Base-by-base conservation (phyloP, 2,113 vertebrate species). In the Menidia beryllina region DNA sequence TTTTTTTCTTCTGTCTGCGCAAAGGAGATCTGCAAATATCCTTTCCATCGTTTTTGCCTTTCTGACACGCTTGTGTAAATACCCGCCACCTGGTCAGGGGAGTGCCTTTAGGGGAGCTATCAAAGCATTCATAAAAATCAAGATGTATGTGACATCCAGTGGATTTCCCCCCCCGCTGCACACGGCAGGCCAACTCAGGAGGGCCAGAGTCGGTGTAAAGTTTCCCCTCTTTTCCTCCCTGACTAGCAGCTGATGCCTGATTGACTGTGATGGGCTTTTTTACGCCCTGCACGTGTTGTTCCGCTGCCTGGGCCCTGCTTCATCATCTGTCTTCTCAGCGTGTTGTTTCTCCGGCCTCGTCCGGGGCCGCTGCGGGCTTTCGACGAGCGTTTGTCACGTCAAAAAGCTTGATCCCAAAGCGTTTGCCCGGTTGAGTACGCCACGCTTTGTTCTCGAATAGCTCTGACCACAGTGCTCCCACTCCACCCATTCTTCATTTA, bases 81-180 rank as follows among this genome's bases (percentile, higher is more conserved):
- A 91, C 72, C 75, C 68, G 92, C 87, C 91, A 93, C 92, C 90
- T 94, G 90, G 90, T 82, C 82, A 83, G 67, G 83, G 85, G 81
- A 85, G 86, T 77, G 86, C 90, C 83, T 91, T 91, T 83, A 83
- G 82, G 86, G 90, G 83, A 88, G 89, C 80, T 89, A 91, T 92
- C 89, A 91, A 90, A 89, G 89, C 88, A 82, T 90, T 91, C 89
- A 91, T 93, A 92, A 91, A 92, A 93, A 89, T 88, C 88, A 91
- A 89, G 87, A 92, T 83, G 86, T 87, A 92, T 91, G 83, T 92
- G 90, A 90, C 89, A 92, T 91, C 86, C 88, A 88, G 84, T 69
- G 86, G 80, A 81, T 88, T 90, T 86, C 65, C 84, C 81, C 82
- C 76, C 64, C 3, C 8, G 24, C 85, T 67, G 80, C 80, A 88